phyloP scores from a whole-genome alignment of 2,888 invertebrate species.

The Acrobasis consociella region DNA sequence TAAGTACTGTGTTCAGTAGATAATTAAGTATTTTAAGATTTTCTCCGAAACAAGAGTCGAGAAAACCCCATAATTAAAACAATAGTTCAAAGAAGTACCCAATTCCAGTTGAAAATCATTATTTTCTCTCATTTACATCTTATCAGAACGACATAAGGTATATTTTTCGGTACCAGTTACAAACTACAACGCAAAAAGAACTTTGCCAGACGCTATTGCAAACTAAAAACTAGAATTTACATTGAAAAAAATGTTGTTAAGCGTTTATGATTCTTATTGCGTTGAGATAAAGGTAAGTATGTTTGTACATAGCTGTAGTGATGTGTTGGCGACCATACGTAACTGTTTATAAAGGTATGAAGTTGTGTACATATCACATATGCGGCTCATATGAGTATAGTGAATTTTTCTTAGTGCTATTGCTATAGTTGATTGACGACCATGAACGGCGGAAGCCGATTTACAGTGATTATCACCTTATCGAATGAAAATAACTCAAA shows the following conservation, averaged over 20 bases:
- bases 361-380: conserved; percentile 30
- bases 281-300: conserved; percentile 8
- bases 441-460: conserved; percentile 8
- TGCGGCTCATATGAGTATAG: conserved; percentile 14
- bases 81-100: neutral
- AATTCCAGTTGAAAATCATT: conserved; percentile 16
- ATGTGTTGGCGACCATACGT: conserved; percentile 32
- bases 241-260: neutral
- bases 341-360: conserved; percentile 40
- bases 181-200: neutral
- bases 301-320: conserved; percentile 4
- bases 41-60: conserved; percentile 11
- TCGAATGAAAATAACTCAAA: conserved; percentile 2
- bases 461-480: neutral
- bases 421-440: conserved; percentile 25
- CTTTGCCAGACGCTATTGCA: neutral
- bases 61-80: conserved; percentile 15
- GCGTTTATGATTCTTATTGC: conserved; percentile 17
- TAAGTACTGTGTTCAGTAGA: too few relatives aligned
- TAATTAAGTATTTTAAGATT: neutral
- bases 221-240: neutral
- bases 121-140: conserved; percentile 5
- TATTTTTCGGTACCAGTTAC: conserved; percentile 26
- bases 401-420: conserved; percentile 22
- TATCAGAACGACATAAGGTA: conserved; percentile 28